Conservation (phyloP, 53 echinoderm and acorn worm species). For the Arbacia lixula region DNA sequence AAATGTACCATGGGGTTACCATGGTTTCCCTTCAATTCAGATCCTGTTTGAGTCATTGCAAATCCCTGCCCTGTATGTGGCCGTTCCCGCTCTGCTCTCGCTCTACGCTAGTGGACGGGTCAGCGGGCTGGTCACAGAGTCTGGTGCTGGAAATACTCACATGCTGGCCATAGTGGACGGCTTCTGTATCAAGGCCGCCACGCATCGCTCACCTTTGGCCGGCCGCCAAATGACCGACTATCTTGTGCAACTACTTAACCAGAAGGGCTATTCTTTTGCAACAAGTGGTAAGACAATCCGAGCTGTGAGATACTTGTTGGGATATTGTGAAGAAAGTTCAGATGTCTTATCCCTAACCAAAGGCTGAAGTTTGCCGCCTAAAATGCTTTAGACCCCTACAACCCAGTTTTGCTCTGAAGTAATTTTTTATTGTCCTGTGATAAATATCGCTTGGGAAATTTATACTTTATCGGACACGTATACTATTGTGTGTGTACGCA, state of each 20-base stretch:
- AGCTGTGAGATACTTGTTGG: too few species aligned
- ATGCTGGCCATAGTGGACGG: constrained; percentile 49
- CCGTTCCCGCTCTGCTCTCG: constrained; percentile 37
- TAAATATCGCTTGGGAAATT: too few species aligned
- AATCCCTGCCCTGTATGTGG: constrained; percentile 48
- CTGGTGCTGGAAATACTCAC: constrained; percentile 47
- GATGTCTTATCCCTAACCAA: too few species aligned
- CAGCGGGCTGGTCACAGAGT: constrained; percentile 32
- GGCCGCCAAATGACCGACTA: constrained; percentile 51
- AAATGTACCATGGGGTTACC: too few species aligned
- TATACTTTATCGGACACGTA: too few species aligned
- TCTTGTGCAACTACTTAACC: constrained; percentile 22
- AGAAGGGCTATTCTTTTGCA: constrained; percentile 54
- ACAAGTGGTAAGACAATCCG: constrained; percentile 57
- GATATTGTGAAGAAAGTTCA: too few species aligned
- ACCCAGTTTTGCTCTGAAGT: too few species aligned
- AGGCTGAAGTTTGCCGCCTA: too few species aligned
- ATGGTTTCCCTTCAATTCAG: too few species aligned
- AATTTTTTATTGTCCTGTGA: too few species aligned
- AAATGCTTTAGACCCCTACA: too few species aligned
- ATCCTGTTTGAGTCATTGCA: constrained; percentile 57
- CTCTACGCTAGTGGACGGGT: constrained; percentile 45
- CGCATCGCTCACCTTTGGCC: constrained; percentile 29
- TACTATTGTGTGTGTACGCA: too few species aligned
- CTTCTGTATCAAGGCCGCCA: constrained; percentile 22